phyloP scores from a whole-genome alignment of 2,888 invertebrate species.

The Mechanitis mazaeus region DNA sequence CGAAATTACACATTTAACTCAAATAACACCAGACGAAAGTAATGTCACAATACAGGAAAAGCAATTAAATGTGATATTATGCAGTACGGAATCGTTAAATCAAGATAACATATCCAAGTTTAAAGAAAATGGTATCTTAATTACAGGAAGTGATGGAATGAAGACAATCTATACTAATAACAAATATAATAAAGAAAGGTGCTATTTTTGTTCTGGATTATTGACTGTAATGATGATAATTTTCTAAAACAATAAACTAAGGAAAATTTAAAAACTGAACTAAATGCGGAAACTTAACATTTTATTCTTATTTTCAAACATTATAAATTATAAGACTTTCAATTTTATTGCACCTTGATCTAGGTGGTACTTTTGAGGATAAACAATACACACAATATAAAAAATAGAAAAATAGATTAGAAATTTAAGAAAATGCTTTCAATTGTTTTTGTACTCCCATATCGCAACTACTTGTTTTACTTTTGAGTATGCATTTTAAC shows the following conservation, averaged over 20 bases:
- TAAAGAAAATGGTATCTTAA: slow-evolving; percentile 3
- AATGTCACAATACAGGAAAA: slow-evolving; percentile 30
- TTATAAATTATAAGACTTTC: no score
- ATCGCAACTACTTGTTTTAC: slow-evolving; percentile 3
- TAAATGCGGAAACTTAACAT: no score
- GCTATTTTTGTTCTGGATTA: no score
- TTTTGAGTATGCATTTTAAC: slow-evolving; percentile 2
- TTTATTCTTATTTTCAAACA: no score
- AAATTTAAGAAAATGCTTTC: slow-evolving; percentile 29
- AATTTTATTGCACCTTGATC: no score
- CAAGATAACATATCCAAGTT: background rate
- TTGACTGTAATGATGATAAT: no score
- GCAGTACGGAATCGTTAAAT: slow-evolving; percentile 20
- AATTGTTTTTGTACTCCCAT: slow-evolving; percentile 63
- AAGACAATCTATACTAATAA: slow-evolving; percentile 5
- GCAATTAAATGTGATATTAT: slow-evolving; percentile 25
- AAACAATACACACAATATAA: no score
- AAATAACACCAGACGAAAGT: slow-evolving; percentile 20
- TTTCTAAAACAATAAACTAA: no score
- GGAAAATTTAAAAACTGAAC: no score
- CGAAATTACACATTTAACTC: slow-evolving; percentile 27
- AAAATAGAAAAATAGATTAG: no score
- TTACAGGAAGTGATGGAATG: background rate
- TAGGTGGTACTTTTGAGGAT: no score
- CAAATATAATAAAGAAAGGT: background rate